Conservation (phyloP, 1,140 invertebrate genomes). For the Drosophila repleta region DNA sequence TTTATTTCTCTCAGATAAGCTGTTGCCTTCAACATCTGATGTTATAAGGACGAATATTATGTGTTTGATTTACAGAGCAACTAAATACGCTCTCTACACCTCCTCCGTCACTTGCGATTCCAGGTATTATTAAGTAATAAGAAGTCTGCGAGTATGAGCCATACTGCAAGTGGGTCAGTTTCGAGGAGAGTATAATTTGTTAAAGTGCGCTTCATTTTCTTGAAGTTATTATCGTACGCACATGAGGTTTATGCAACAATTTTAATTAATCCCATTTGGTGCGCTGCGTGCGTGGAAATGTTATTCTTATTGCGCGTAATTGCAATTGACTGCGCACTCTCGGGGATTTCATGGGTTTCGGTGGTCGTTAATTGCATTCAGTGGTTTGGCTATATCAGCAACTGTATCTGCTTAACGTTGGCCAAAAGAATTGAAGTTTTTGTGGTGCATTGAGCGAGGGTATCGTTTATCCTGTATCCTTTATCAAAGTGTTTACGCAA, state of each 20-base stretch:
- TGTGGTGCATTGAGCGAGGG: neutral
- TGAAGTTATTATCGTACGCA: constrained; percentile 1
- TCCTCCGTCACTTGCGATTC: too few species aligned
- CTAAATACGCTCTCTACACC: too few species aligned
- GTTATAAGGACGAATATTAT: too few species aligned
- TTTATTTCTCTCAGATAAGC: too few species aligned
- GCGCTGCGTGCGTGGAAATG: neutral
- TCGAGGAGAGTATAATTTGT: neutral
- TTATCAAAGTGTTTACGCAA: neutral
- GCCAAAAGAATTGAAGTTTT: neutral
- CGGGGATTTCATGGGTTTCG: constrained; percentile 3
- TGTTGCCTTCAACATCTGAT: too few species aligned
- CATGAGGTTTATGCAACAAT: constrained; percentile 24
- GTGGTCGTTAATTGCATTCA: constrained; percentile 14
- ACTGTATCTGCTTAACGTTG: neutral
- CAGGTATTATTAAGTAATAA: too few species aligned
- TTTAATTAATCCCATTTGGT: constrained; percentile 29
- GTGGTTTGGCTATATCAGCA: neutral
- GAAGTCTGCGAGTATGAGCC: too few species aligned
- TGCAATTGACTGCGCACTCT: constrained; percentile 16
- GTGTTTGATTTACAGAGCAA: too few species aligned
- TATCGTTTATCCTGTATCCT: neutral
- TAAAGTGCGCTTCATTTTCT: neutral
- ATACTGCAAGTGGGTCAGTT: too few species aligned
- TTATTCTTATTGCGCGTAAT: constrained; percentile 19